Evolutionary conservation across 1,140 invertebrate genomes (phyloP).

Genomic region (Cydia strobilella): DNA sequence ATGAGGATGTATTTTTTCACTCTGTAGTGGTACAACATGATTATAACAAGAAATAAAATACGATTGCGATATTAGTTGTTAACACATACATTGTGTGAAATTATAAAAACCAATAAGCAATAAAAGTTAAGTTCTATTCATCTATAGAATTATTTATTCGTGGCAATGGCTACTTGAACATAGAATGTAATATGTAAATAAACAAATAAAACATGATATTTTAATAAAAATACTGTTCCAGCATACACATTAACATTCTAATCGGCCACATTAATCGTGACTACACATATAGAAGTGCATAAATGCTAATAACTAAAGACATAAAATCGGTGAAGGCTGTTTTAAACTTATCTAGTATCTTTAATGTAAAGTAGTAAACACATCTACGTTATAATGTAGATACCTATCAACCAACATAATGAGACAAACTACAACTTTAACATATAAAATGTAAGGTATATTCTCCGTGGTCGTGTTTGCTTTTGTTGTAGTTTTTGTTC

Average conservation of each 20-base stretch:
- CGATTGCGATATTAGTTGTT: neutral
- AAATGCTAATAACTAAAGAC: constrained; percentile 50
- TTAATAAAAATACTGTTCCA: constrained; percentile 7
- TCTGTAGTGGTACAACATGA: too few relatives aligned
- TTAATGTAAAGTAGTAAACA: neutral
- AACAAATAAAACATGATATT: constrained; percentile 30
- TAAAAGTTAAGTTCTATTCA: neutral
- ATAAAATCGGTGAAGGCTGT: constrained; percentile 57
- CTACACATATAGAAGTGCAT: constrained; percentile 43
- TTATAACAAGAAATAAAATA: too few relatives aligned
- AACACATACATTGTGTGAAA: neutral
- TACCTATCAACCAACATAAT: neutral
- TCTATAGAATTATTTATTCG: neutral
- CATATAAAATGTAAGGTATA: too few relatives aligned
- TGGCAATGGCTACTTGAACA: neutral
- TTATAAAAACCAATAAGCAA: neutral
- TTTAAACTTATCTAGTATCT: constrained; percentile 35
- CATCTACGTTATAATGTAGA: neutral
- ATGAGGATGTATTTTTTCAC: too few relatives aligned
- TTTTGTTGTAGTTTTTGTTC: too few relatives aligned
- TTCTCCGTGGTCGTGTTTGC: too few relatives aligned
- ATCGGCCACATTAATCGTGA: constrained; percentile 57
- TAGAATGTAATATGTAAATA: constrained; percentile 23
- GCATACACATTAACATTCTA: constrained; percentile 37
- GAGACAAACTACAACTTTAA: too few relatives aligned